Evolutionary conservation across 2,888 invertebrate genomes (phyloP), one percentile per base, ranked within the genome.

Genomic region (Eubasilissa splendida): DNA sequence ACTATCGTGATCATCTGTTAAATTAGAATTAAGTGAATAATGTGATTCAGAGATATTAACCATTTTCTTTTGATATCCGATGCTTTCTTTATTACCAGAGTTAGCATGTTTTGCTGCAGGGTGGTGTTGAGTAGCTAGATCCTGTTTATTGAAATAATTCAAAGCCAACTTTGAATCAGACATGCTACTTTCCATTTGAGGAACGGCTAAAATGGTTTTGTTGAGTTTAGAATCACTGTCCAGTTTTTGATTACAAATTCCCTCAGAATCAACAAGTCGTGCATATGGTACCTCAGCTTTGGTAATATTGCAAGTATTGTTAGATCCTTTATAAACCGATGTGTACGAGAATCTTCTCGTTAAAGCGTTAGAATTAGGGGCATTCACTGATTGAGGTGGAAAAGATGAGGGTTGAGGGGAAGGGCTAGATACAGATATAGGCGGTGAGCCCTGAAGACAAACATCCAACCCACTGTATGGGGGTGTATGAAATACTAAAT

Each of bases 401-500:
- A 89, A 84, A 65, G 85, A 88, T 83, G 89, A 90, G 7, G 90
- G 90, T 70, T 90, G 84, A 0, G 90, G 90, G 3, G 90, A 90
- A 0, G 90, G 90, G 81, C 89, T 89, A 33, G 90, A 85, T 0
- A 88, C 88, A 0, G 88, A 81, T 52, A 83, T 85, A 2, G 89
- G 89, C 63, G 88, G 89, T 9, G 91, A 91, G 74, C 96, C 96
- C 87, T 95, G 94, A 5, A 96, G 88, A 10, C 94, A 93, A 4
- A 96, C 94, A 85, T 95, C 93, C 85, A 95, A 92, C 60, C 94
- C 91, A 84, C 95, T 95, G 86, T 97, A 97, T 0, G 97, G 97
- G 0, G 96, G 96, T 0, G 97, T 96, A 85, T 97, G 96, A 87
- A 98, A 97, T 68, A 98, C 95, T 9, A 98, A 89, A 87, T 96